These are phyloP conservation scores for Rhinogobius similis DNA, from an alignment of 2,113 vertebrate genomes.

Conservation along the genomic window DNA sequence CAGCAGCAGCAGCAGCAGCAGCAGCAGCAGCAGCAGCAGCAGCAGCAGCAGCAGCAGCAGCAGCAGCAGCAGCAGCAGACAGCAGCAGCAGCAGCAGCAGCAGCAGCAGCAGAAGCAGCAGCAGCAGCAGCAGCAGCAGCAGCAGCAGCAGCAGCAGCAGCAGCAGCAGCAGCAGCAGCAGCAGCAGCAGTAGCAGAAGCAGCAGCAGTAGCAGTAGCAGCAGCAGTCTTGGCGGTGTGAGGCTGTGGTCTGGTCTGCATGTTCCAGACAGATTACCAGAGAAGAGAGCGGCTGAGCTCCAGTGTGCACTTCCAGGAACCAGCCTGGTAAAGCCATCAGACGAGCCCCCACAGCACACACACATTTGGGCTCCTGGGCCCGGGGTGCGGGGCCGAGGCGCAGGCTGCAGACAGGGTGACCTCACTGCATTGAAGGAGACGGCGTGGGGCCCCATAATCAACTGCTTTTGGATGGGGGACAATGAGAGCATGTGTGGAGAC, in stretches of 20 bases:
- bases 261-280: neutral
- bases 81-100: too few relatives aligned
- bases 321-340: neutral
- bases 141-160: neutral
- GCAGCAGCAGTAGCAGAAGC: neutral
- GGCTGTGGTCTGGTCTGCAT: neutral
- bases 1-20: neutral
- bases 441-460: neutral
- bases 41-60: neutral
- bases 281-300: neutral
- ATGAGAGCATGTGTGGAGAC: neutral
- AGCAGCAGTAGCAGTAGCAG: neutral
- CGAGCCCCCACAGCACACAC: neutral
- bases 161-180: neutral
- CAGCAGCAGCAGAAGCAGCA: too few relatives aligned
- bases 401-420: neutral
- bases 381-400: too few relatives aligned
- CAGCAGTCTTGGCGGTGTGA: neutral
- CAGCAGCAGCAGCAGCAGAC: too few relatives aligned
- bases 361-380: neutral
- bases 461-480: neutral
- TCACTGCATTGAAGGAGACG: neutral
- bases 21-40: neutral
- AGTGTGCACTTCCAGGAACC: neutral
- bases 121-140: neutral